Percentiles rank a stretch among this genome's conserved stretches.
These are phyloP conservation scores for Enteromius viviparus DNA, from an alignment of 2,797 vertebrate species.

Conservation along the genomic window DNA sequence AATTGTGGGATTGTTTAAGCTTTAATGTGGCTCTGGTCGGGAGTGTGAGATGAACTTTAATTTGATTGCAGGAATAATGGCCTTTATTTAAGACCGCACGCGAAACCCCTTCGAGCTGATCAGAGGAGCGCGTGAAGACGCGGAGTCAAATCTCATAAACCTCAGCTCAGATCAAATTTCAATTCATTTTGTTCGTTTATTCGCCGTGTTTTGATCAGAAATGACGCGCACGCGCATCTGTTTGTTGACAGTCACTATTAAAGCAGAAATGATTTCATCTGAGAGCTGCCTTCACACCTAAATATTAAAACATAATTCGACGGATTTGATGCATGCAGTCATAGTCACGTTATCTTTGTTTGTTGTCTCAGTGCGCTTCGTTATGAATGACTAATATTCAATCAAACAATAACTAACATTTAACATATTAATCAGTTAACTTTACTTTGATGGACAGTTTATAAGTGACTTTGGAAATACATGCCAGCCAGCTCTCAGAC, in stretches of 20 bases:
- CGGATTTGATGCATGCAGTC: background rate
- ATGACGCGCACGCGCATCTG: background rate
- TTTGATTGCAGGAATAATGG: conserved; percentile 34
- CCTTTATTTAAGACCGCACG: conserved; percentile 28
- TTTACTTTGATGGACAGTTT: background rate
- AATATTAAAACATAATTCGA: background rate
- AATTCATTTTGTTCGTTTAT: background rate
- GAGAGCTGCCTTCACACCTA: no score
- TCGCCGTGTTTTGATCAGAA: background rate
- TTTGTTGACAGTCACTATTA: background rate
- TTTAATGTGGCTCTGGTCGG: conserved; percentile 33
- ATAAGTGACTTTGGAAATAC: background rate
- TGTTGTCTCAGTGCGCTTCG: background rate
- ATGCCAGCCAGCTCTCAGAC: background rate
- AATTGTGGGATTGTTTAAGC: conserved; percentile 42
- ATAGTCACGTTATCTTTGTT: background rate
- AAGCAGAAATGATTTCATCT: background rate
- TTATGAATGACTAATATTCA: background rate
- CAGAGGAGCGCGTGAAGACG: background rate
- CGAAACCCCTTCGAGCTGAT: conserved; percentile 1
- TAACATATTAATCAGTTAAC: background rate
- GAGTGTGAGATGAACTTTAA: conserved; percentile 42
- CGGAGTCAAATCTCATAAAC: background rate
- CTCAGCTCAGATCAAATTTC: background rate
- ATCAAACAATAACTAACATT: background rate